Evolutionary conservation across 2,113 vertebrate genomes (phyloP), one percentile per base, ranked within the genome.

Genomic region (Gobiocypris rarus): DNA sequence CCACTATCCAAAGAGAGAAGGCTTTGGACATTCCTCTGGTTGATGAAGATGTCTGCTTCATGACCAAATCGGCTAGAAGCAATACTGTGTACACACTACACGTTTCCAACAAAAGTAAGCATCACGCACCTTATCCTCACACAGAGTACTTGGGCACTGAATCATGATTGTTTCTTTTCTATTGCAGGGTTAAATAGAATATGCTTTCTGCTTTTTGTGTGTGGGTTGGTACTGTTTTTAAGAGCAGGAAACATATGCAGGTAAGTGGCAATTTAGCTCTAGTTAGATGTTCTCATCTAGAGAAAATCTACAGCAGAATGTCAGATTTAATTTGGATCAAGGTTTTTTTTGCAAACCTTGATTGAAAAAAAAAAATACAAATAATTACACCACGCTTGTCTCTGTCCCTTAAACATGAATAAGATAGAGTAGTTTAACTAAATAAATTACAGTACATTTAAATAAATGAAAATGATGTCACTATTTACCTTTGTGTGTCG

Each of bases 11-110:
- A 41, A 84, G 14, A 2, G 89, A 87, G 45, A 83, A 75, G n/a
- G 69, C 43, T 5, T 7, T 89, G 75, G 78, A 89, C 70, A 86
- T 91, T 54, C 88, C 90, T 19, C 78, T 90, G 19, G 71, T 85
- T 31, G 81, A 86, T 9, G 83, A 87, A 69, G 85, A 90, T n/a
- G 89, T 91, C 63, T 89, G 78, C 77, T 91, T 91, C 59, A 82
- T 81, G 63, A 81, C 79, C 7, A 88, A 86, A 63, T 78, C 87
- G 13, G 81, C 84, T 26, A 87, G 59, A 71, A 82, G 86, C 81
- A 89, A 77, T 26, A 48, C 83, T 0, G 41, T 61, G 34, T 90
- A 91, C 83, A 87, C 83, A 26, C 75, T 91, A 22, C 83, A 87
- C 5, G 83, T 91, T 13, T 82, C 86, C 22, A 86, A 82, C 48